Conservation (phyloP, 2,888 invertebrate genomes). For the Netelia melanura region DNA sequence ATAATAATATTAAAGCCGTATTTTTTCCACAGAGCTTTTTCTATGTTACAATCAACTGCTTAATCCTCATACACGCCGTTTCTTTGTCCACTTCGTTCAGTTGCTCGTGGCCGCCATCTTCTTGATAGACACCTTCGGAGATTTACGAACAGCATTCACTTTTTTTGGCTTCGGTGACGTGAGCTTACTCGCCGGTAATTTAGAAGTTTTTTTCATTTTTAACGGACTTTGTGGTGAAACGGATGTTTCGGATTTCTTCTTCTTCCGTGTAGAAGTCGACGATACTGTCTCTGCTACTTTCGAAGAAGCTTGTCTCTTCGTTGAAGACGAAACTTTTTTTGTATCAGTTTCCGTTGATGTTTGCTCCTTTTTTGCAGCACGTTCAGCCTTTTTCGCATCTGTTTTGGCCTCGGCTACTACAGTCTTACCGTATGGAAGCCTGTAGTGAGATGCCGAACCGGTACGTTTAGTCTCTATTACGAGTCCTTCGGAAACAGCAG, state of each 20-base stretch:
- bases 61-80: conserved; percentile 76
- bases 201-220: conserved; percentile 81
- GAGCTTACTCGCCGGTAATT: conserved; percentile 82
- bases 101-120: conserved; percentile 60
- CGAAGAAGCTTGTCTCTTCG: conserved; percentile 64
- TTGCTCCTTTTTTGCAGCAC: conserved; percentile 71
- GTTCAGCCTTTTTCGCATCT: conserved; percentile 60
- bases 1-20: too few relatives aligned
- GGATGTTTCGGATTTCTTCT: conserved; percentile 53
- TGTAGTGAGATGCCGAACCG: conserved; percentile 47
- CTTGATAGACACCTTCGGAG: conserved; percentile 70
- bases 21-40: neutral
- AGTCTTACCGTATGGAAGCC: conserved; percentile 27
- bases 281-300: conserved; percentile 60
- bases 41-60: conserved; percentile 52
- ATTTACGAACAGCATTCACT: conserved; percentile 62
- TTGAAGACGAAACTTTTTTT: conserved; percentile 65
- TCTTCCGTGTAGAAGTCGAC: conserved; percentile 25
- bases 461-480: conserved; percentile 84
- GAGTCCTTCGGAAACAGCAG: conserved; percentile 85
- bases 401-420: conserved; percentile 53
- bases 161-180: conserved; percentile 84
- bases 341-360: conserved; percentile 73
- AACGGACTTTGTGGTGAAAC: conserved; percentile 72
- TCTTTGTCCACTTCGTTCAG: conserved; percentile 35